A percentile compares a stretch with the other conserved stretches of the same genome.
phyloP scores from a whole-genome alignment of 92 coral and sea anemone species.

The Bergia sp. region DNA sequence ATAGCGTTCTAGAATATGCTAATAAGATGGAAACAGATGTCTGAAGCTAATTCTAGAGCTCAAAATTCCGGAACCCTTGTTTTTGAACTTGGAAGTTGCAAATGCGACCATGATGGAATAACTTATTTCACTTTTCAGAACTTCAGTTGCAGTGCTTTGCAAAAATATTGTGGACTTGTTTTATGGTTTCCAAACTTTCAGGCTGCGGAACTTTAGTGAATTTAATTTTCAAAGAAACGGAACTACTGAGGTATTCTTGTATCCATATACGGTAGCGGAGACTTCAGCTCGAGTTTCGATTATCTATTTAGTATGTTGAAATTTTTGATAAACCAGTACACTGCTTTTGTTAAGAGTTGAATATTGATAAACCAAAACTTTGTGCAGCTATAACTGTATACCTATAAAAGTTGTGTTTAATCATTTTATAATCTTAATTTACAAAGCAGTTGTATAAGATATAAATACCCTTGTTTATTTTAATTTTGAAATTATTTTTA shows the following conservation, averaged over 20 bases:
- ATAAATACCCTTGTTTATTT: neutral
- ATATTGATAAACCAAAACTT: neutral
- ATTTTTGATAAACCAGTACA: neutral
- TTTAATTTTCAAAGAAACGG: neutral
- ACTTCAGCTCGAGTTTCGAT: neutral
- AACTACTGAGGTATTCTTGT: neutral
- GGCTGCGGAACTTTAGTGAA: neutral
- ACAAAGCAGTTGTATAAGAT: neutral
- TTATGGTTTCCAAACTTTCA: neutral
- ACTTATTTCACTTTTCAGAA: neutral
- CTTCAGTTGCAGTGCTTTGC: neutral
- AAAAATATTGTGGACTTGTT: neutral
- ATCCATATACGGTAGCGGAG: slow-evolving; percentile 9
- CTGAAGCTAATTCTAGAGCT: neutral
- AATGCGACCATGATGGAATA: neutral
- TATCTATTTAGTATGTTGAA: neutral
- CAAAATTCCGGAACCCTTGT: neutral
- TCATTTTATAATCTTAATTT: neutral
- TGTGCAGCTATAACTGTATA: neutral
- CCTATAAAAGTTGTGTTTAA: neutral
- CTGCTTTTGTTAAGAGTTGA: neutral
- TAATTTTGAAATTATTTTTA: neutral
- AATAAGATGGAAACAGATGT: slow-evolving; percentile 33
- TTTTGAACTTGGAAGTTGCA: neutral
- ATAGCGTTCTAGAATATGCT: slow-evolving; percentile 24